Conservation (phyloP, 2,797 vertebrate species). For the Diglossa cyanea region DNA sequence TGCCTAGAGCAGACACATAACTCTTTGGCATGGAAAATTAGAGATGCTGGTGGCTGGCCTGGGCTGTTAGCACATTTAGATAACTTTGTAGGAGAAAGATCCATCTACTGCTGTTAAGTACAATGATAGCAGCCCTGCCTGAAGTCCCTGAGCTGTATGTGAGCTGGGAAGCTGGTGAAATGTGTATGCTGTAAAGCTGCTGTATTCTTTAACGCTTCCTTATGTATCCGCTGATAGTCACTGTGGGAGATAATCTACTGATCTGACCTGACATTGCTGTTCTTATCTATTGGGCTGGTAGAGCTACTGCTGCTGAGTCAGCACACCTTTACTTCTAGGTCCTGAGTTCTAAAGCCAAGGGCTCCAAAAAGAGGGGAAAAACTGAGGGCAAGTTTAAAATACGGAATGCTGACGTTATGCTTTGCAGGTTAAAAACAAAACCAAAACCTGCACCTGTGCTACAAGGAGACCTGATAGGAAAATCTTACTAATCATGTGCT, state of each 20-base stretch:
- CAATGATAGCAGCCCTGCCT: background rate
- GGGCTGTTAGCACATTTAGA: background rate
- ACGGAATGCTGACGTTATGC: accelerated
- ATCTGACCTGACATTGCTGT: background rate
- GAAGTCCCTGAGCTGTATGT: background rate
- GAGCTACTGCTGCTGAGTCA: background rate
- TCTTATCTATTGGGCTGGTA: background rate
- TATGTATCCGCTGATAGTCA: background rate
- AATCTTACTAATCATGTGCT: background rate
- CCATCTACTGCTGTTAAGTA: background rate
- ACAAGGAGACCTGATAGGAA: background rate
- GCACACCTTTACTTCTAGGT: background rate
- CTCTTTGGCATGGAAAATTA: background rate
- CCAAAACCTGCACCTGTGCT: background rate
- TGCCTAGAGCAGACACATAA: background rate
- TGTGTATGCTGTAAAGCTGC: background rate
- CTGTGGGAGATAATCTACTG: background rate
- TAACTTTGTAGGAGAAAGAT: background rate
- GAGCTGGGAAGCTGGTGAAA: background rate
- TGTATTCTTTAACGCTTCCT: background rate
- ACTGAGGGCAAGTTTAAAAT: background rate
- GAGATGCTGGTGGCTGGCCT: background rate
- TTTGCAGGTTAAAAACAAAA: background rate
- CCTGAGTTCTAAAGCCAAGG: background rate
- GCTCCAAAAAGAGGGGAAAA: background rate